Percentiles rank a stretch among this genome's conserved stretches.
Conservation (phyloP, 2,113 vertebrate genomes). For the Columba janthina region DNA sequence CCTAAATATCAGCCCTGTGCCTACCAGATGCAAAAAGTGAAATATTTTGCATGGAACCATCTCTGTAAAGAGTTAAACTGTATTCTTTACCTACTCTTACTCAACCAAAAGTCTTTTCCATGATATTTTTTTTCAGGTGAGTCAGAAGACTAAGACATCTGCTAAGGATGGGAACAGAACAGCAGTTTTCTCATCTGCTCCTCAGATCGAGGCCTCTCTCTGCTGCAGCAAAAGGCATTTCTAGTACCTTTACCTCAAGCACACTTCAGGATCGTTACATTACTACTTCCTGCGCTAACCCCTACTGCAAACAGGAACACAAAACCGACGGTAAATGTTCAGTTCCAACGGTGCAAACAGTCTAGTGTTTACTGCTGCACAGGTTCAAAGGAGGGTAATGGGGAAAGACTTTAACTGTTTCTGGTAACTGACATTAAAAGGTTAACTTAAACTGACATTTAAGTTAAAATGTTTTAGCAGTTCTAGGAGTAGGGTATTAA, state of each 20-base stretch:
- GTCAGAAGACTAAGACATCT: background rate
- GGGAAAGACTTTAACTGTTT: background rate
- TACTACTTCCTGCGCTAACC: background rate
- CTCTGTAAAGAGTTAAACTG: background rate
- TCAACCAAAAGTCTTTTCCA: background rate
- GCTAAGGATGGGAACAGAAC: background rate
- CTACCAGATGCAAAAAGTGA: background rate
- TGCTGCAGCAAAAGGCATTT: background rate
- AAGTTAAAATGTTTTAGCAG: background rate
- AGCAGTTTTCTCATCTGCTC: background rate
- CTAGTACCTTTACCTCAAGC: background rate
- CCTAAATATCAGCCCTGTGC: background rate
- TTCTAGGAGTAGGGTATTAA: background rate
- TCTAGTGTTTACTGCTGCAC: background rate
- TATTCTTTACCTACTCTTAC: background rate
- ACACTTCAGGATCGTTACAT: accelerated
- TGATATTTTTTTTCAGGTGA: accelerated
- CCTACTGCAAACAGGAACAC: background rate
- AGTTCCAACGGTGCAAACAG: background rate
- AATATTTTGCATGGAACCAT: background rate
- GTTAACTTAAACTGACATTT: background rate
- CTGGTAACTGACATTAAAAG: background rate
- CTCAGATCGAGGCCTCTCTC: background rate
- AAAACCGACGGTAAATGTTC: background rate
- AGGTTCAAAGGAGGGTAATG: background rate